phyloP scores from a whole-genome alignment of 2,797 vertebrate species.

The Perodicticus potto region DNA sequence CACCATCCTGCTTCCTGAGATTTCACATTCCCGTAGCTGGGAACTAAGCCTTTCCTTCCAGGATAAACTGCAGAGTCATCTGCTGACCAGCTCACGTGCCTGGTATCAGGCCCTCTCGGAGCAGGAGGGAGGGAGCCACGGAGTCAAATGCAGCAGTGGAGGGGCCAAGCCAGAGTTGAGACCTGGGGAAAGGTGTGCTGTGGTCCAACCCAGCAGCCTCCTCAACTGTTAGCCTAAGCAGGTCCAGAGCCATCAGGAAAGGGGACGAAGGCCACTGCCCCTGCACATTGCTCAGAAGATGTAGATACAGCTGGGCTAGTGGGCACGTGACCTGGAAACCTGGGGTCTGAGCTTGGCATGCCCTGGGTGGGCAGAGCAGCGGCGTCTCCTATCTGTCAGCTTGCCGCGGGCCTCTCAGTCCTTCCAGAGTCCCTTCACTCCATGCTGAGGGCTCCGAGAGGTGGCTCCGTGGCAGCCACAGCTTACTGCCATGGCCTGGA shows the following conservation, averaged over 20 bases:
- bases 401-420: neutral
- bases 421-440: neutral
- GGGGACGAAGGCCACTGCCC: neutral
- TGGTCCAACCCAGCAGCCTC: neutral
- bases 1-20: neutral
- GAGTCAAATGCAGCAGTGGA: neutral
- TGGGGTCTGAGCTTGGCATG: neutral
- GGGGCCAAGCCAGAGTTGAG: neutral
- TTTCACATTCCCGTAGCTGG: neutral
- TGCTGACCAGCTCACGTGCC: neutral
- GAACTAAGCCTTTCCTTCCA: neutral
- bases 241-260: neutral
- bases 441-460: neutral
- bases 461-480: neutral
- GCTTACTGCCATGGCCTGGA: no score
- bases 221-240: neutral
- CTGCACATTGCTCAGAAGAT: neutral
- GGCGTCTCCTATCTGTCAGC: neutral
- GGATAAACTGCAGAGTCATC: neutral
- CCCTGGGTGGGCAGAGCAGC: neutral
- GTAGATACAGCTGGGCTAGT: neutral
- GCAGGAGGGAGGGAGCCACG: neutral
- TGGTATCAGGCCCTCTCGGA: neutral
- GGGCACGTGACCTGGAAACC: neutral
- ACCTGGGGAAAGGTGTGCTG: no score